Conservation (phyloP, 1,140 invertebrate species). For the Drosophila sturtevanti region DNA sequence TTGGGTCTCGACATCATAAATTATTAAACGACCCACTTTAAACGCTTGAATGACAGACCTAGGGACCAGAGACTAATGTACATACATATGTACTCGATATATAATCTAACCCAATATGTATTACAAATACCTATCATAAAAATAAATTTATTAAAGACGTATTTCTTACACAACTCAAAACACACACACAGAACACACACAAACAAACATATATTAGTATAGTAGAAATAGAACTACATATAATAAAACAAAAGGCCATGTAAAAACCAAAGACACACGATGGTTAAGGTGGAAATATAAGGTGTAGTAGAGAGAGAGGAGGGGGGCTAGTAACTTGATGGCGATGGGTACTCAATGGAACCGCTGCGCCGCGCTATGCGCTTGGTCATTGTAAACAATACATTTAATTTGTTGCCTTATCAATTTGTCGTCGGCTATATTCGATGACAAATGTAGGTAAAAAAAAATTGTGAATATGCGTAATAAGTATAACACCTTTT, state of each 20-base stretch:
- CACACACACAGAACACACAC: slow-evolving; percentile 33
- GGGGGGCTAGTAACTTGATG: too few species aligned
- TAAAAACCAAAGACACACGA: slow-evolving; percentile 16
- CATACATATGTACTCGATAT: slow-evolving; percentile 3
- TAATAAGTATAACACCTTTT: slow-evolving; percentile 36
- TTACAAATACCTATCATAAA: slow-evolving; percentile 46
- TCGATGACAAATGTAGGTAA: slow-evolving; percentile 27
- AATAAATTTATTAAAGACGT: slow-evolving; percentile 65
- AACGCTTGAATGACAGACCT: slow-evolving; percentile 11
- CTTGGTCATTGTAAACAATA: slow-evolving; percentile 57
- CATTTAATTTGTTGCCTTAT: slow-evolving; percentile 66
- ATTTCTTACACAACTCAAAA: slow-evolving; percentile 64
- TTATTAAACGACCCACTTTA: slow-evolving; percentile 46
- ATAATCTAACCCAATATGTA: slow-evolving; percentile 30
- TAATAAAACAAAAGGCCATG: slow-evolving; percentile 23
- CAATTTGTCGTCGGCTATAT: slow-evolving; percentile 34
- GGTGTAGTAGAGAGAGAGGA: too few species aligned
- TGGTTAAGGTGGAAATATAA: neutral
- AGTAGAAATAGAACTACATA: neutral
- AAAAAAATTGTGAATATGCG: slow-evolving; percentile 30
- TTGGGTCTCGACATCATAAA: neutral
- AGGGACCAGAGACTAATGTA: slow-evolving; percentile 24
- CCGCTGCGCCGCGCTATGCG: slow-evolving; percentile 14
- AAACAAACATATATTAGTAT: neutral
- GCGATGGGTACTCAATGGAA: slow-evolving; percentile 51